Evolutionary conservation across 2,888 invertebrate genomes (phyloP).

Genomic region (Pyralis farinalis): DNA sequence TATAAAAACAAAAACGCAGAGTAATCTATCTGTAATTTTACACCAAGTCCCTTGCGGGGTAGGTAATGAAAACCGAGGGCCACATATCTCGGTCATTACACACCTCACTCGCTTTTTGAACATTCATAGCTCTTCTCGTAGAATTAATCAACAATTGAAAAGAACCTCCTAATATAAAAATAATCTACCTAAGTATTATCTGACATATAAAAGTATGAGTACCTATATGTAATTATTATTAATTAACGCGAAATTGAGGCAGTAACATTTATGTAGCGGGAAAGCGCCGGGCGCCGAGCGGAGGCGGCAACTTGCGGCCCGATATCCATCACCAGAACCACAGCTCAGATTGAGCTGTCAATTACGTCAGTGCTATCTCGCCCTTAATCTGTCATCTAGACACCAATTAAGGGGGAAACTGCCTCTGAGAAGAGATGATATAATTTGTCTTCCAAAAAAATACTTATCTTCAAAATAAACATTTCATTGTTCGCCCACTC

Average conservation of each 20-base stretch:
- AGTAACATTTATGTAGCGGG: constrained; percentile 8
- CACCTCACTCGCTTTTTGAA: too few species aligned
- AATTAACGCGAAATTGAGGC: constrained; percentile 11
- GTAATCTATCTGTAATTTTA: too few species aligned
- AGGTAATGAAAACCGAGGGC: too few species aligned
- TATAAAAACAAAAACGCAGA: neutral
- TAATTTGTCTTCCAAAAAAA: constrained; percentile 60
- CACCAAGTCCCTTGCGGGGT: too few species aligned
- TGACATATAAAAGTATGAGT: too few species aligned
- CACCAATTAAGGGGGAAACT: constrained; percentile 71
- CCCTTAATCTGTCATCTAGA: constrained; percentile 76
- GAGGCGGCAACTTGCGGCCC: constrained; percentile 14
- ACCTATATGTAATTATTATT: constrained; percentile 14
- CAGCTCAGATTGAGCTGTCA: constrained; percentile 70
- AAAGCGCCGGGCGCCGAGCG: constrained; percentile 2
- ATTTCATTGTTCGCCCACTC: constrained; percentile 14
- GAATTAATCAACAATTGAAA: too few species aligned
- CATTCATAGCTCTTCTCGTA: too few species aligned
- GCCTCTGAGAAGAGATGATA: constrained; percentile 49
- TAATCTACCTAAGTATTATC: too few species aligned
- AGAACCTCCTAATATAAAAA: too few species aligned
- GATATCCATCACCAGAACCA: constrained; percentile 58
- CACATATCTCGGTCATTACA: too few species aligned
- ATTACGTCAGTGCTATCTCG: constrained; percentile 68
- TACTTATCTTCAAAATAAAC: constrained; percentile 18